A percentile compares a stretch with the other conserved stretches of the same genome.
Conservation (phyloP, 2,113 vertebrate species). For the Tragelaphus strepsiceros region DNA sequence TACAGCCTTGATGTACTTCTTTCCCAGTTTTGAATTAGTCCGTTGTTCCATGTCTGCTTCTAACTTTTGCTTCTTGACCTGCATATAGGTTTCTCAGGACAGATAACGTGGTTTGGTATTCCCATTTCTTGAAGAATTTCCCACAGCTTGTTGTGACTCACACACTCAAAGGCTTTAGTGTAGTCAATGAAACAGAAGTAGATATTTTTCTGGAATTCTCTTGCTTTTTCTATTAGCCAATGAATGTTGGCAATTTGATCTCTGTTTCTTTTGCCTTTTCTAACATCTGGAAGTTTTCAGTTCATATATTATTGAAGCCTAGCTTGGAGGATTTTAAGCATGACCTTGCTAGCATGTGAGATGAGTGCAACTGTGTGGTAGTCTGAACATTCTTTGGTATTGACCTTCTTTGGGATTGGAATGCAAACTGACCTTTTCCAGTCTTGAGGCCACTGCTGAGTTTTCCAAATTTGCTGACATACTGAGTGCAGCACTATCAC, state of each 20-base stretch:
- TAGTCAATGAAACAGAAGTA: not conserved
- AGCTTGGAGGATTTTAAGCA: not conserved
- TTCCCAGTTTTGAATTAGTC: not conserved
- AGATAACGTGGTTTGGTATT: not conserved
- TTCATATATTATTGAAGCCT: not conserved
- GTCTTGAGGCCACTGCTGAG: not conserved
- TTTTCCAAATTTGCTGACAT: no score
- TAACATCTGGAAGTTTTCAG: not conserved
- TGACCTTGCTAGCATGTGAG: not conserved
- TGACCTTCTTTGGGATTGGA: not conserved
- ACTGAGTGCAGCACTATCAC: no score
- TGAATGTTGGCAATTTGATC: not conserved
- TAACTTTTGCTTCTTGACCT: not conserved
- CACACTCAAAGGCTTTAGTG: not conserved
- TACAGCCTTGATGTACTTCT: not conserved
- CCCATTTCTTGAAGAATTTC: not conserved
- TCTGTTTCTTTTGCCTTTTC: not conserved
- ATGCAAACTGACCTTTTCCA: not conserved
- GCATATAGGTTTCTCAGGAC: not conserved
- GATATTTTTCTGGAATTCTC: not conserved
- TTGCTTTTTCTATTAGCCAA: not conserved
- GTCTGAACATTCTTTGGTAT: not conserved
- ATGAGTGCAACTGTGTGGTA: not conserved
- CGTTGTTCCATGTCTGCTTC: not conserved
- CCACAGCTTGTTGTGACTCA: not conserved